These are phyloP conservation scores for Cladopsammia gracilis DNA, from an alignment of 64 coral and sea anemone genomes.

Conservation along the genomic window DNA sequence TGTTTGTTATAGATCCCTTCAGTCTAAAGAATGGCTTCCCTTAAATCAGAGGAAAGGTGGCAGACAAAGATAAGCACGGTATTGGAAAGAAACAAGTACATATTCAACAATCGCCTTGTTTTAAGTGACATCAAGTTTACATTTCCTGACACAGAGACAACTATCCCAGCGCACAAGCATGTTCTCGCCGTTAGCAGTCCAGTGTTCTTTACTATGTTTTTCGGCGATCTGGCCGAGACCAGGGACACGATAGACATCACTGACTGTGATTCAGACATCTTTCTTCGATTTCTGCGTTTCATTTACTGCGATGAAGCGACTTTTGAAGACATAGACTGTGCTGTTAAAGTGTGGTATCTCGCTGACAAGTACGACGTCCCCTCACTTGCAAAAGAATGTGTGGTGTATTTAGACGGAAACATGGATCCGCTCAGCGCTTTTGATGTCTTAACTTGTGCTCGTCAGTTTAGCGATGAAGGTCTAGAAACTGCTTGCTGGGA, in stretches of 20 bases:
- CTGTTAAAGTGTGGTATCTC: background rate
- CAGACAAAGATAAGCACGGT: constrained; percentile 1
- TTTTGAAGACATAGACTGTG: background rate
- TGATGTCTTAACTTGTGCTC: background rate
- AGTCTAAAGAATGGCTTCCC: background rate
- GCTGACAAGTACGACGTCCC: background rate
- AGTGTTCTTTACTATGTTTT: constrained; percentile 64
- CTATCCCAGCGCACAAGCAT: constrained; percentile 47
- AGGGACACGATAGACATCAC: background rate
- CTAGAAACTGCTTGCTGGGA: background rate
- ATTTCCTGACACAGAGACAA: background rate
- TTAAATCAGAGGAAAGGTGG: constrained; percentile 4
- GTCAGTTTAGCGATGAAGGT: background rate
- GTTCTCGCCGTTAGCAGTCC: constrained; percentile 54
- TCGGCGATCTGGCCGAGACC: constrained; percentile 30
- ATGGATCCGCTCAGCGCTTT: background rate
- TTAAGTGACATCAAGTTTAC: constrained; percentile 57
- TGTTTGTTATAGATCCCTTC: no score
- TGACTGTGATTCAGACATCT: constrained; percentile 22
- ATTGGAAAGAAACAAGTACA: constrained; percentile 22
- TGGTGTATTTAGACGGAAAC: background rate
- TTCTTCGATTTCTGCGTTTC: constrained; percentile 28
- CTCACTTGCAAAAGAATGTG: background rate
- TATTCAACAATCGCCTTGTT: constrained; percentile 45
- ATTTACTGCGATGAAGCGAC: constrained; percentile 24